Base-by-base conservation (phyloP, 2,797 vertebrate genomes). In the Cyclura pinguis region DNA sequence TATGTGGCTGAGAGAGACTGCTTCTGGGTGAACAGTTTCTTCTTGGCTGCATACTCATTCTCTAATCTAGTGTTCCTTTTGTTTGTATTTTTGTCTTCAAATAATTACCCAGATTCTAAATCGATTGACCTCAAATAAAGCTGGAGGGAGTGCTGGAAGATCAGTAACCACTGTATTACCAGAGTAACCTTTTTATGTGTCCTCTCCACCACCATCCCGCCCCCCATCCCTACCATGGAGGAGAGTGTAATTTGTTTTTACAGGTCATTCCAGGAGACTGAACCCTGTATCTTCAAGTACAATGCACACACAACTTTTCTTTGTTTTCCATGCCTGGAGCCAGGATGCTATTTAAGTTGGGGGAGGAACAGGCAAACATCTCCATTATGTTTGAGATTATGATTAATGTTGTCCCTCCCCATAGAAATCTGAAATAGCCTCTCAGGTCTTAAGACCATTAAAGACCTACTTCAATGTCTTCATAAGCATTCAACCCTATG, bases 191-290 rank as follows among this genome's bases (percentile, higher is more conserved):
- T 76, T 86, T 87, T 84, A 52, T 84, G 73, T 59, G 42, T 62
- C 52, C 29, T 38, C 69, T 18, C 16, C 50, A 52, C 62, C n/a
- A n/a, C n/a, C n/a, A n/a, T n/a, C n/a, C n/a, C n/a, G n/a, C n/a
- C 7, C 4, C 67, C 29, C 67, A 69, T 69, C 67, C 29, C 29
- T 29, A 42, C 64, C 27, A 42, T 55, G 35, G 59, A 84, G 35
- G 35, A 69, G 24, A 50, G 27, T 85, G 18, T 69, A 62, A 77
- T 59, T 87, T 78, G 50, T 32, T 84, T 72, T 57, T 69, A 42
- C 50, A 87, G 73, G 81, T 78, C 73, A 84, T 87, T 88, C 86
- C 90, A 84, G 81, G 52, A 91, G 85, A 57, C 47, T 91, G 85
- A 91, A 78, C 50, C 55, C 12, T 42, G 10, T 84, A 59, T 84